These are phyloP conservation scores for Malacoraja senta DNA, from an alignment of 2,797 vertebrate genomes.

Conservation along the genomic window DNA sequence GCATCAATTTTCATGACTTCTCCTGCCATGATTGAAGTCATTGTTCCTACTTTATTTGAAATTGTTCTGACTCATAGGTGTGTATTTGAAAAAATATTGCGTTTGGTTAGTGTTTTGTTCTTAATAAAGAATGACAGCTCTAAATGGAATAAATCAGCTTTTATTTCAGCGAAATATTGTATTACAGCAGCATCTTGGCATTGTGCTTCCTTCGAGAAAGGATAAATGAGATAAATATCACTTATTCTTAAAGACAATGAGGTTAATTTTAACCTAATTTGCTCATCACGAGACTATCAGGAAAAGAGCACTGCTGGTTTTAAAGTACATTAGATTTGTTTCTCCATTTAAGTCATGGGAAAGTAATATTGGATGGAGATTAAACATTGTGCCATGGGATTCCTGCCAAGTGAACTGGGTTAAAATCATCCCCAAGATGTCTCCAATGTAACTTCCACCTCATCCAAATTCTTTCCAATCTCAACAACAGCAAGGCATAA, in stretches of 20 bases:
- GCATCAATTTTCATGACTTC: too few relatives aligned
- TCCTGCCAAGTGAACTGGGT: not conserved
- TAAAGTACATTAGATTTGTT: not conserved
- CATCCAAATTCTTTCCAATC: not conserved
- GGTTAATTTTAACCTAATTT: not conserved
- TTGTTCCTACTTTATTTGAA: not conserved
- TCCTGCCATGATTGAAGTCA: too few relatives aligned
- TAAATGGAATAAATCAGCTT: not conserved
- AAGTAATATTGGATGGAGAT: not conserved
- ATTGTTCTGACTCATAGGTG: not conserved
- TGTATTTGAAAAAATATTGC: not conserved
- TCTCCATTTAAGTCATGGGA: not conserved
- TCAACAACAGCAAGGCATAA: not conserved
- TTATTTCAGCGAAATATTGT: not conserved
- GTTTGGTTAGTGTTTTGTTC: not conserved
- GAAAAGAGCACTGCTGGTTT: not conserved
- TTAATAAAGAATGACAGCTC: not conserved
- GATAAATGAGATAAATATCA: not conserved
- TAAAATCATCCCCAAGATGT: not conserved
- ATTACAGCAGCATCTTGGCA: not conserved
- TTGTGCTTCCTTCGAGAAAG: not conserved
- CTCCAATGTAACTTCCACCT: not conserved
- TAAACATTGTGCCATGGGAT: not conserved
- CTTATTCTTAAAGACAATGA: not conserved
- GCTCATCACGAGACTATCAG: not conserved